Percentiles rank a stretch among this genome's conserved stretches.
phyloP scores from a whole-genome alignment of 2,888 invertebrate genomes.

The Syritta pipiens region DNA sequence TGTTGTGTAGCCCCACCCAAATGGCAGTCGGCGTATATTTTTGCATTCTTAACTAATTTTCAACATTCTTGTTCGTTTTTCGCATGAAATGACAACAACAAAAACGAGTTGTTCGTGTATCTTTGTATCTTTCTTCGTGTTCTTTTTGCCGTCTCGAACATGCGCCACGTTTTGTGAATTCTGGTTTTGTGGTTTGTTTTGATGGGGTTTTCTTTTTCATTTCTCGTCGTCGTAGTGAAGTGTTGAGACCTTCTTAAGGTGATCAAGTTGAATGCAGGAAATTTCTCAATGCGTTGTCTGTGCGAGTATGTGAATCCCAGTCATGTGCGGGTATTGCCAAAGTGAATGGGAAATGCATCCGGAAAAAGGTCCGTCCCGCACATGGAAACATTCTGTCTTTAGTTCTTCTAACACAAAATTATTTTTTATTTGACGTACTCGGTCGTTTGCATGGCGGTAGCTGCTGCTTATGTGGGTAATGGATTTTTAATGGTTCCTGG shows the following conservation, averaged over 20 bases:
- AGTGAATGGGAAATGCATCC: slow-evolving; percentile 31
- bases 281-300: neutral
- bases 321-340: slow-evolving; percentile 2
- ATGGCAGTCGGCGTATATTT: slow-evolving; percentile 5
- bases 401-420: neutral
- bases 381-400: too few species aligned
- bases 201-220: neutral
- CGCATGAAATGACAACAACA: too few species aligned
- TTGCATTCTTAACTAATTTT: slow-evolving; percentile 3
- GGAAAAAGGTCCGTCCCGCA: slow-evolving; percentile 37
- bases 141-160: neutral
- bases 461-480: slow-evolving; percentile 31
- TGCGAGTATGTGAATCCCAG: neutral
- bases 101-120: neutral
- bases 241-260: neutral
- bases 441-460: slow-evolving; percentile 23
- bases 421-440: neutral
- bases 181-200: neutral
- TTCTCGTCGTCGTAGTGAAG: neutral
- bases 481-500: slow-evolving; percentile 35
- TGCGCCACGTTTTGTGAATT: neutral
- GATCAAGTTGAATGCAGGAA: slow-evolving; percentile 10
- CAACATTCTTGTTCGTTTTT: neutral
- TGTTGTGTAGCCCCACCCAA: neutral
- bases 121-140: neutral